Evolutionary conservation across 1,140 invertebrate genomes (phyloP).

Genomic region (Anadara kagoshimensis): DNA sequence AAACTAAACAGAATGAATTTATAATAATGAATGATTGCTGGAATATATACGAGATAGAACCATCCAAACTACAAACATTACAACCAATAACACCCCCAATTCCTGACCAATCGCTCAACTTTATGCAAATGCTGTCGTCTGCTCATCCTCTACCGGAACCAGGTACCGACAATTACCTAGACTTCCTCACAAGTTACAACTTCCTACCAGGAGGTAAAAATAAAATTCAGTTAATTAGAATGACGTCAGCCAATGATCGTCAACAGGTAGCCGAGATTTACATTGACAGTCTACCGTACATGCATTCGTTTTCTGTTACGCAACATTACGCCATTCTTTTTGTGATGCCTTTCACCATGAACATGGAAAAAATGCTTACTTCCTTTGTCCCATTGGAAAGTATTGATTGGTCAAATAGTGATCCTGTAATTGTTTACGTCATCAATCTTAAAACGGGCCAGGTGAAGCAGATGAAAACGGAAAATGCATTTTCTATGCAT

Average conservation of each 20-base stretch:
- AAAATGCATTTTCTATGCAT: conserved; percentile 53
- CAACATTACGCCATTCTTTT: conserved; percentile 54
- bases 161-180: conserved; percentile 1
- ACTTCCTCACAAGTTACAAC: background rate
- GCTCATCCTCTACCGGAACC: conserved; percentile 5
- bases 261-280: conserved; percentile 47
- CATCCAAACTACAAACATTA: background rate
- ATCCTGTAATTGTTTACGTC: conserved; percentile 39
- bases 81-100: background rate
- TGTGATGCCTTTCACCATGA: conserved; percentile 51
- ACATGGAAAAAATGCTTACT: conserved; percentile 43
- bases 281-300: conserved; percentile 53
- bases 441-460: conserved; percentile 46
- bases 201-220: conserved; percentile 3
- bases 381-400: conserved; percentile 44
- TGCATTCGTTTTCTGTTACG: conserved; percentile 62
- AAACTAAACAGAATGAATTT: background rate
- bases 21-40: background rate
- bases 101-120: background rate
- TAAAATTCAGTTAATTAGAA: conserved; percentile 33
- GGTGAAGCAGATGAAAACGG: conserved; percentile 32
- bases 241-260: conserved; percentile 40
- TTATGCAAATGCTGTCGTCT: background rate
- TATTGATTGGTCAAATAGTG: conserved; percentile 48
- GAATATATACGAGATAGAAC: background rate